phyloP scores from a whole-genome alignment of 2,888 invertebrate genomes.

The Zygaena filipendulae region DNA sequence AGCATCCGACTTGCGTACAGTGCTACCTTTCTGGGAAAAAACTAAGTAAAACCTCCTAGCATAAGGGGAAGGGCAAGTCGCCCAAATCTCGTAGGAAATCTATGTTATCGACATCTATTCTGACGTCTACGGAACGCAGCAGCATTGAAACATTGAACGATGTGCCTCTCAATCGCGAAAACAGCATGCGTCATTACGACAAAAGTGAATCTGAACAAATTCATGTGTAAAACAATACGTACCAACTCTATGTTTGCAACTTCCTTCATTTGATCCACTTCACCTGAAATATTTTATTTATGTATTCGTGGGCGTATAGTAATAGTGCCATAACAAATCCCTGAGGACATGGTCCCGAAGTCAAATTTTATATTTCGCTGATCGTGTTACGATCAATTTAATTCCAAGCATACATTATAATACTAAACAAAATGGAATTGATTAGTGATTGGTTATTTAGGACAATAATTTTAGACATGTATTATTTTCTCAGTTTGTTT shows the following conservation, averaged over 20 bases:
- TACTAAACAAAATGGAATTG: conserved; percentile 48
- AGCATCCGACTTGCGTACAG: conserved; percentile 78
- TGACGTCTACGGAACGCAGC: conserved; percentile 55
- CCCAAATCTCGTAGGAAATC: conserved; percentile 57
- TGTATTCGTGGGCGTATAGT: too few species aligned
- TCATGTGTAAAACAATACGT: conserved; percentile 61
- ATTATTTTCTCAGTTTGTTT: conserved; percentile 16
- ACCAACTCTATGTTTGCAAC: too few species aligned
- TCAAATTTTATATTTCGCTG: too few species aligned
- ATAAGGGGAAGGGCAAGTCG: conserved; percentile 75
- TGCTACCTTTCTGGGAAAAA: conserved; percentile 75
- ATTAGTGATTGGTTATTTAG: conserved; percentile 26
- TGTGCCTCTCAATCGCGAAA: conserved; percentile 28
- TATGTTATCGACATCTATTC: conserved; percentile 36
- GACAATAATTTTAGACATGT: conserved; percentile 18
- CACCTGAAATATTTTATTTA: too few species aligned
- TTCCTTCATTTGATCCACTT: too few species aligned
- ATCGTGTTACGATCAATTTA: too few species aligned
- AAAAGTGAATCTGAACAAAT: conserved; percentile 63
- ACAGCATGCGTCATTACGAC: conserved; percentile 27
- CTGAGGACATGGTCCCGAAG: too few species aligned
- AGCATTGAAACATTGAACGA: conserved; percentile 54
- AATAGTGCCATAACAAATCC: too few species aligned
- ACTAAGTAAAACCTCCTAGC: conserved; percentile 71
- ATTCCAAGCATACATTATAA: too few species aligned